Conservation (phyloP, 2,888 invertebrate species). For the Idaea dimidiata region DNA sequence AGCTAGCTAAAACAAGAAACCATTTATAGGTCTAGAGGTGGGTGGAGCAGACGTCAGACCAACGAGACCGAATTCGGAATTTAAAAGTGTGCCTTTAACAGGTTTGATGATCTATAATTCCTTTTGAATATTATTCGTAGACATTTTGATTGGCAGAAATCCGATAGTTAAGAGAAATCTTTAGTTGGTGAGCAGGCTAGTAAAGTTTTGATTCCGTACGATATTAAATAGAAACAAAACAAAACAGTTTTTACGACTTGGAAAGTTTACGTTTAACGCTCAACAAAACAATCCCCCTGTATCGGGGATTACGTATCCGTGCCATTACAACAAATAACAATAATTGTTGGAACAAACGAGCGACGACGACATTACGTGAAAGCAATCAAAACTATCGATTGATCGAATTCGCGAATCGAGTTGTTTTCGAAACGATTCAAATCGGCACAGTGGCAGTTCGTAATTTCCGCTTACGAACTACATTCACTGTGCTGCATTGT, state of each 20-base stretch:
- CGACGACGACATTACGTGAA: slow-evolving; percentile 45
- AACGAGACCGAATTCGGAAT: slow-evolving; percentile 15
- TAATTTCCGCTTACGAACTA: slow-evolving; percentile 61
- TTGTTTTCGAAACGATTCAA: slow-evolving; percentile 44
- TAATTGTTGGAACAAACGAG: slow-evolving; percentile 32
- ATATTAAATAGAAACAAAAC: neutral
- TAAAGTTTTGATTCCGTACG: neutral
- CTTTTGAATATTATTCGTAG: slow-evolving; percentile 16
- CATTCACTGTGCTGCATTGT: slow-evolving; percentile 49
- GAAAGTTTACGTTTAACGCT: slow-evolving; percentile 15
- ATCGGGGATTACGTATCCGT: slow-evolving; percentile 14
- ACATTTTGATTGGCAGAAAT: neutral
- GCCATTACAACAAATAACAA: slow-evolving; percentile 29
- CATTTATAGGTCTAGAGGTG: slow-evolving; percentile 6
- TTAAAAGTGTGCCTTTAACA: slow-evolving; percentile 7
- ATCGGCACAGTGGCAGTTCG: slow-evolving; percentile 25
- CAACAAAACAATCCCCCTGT: slow-evolving; percentile 13
- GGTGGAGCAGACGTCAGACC: slow-evolving; percentile 6
- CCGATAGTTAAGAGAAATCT: neutral
- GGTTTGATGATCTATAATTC: slow-evolving; percentile 17
- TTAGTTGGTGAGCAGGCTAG: neutral
- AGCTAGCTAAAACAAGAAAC: slow-evolving; percentile 11
- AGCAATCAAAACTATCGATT: slow-evolving; percentile 68
- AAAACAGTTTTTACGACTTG: slow-evolving; percentile 5
- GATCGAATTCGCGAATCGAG: slow-evolving; percentile 57